Conservation (phyloP, 2,888 invertebrate genomes). For the Germaria angustata region DNA sequence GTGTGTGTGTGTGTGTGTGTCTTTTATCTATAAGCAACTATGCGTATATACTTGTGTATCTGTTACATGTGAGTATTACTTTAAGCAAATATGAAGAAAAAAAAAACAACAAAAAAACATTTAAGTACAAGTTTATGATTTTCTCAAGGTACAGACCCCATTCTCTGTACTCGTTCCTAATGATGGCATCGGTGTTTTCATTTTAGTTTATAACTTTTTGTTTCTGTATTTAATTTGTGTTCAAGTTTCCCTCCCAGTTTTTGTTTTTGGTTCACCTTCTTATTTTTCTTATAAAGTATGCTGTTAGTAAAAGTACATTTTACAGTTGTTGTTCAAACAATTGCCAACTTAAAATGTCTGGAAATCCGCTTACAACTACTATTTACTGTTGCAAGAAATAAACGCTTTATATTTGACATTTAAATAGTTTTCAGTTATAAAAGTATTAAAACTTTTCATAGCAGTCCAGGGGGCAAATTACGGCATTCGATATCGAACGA, state of each 20-base stretch:
- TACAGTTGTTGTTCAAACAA: slow-evolving; percentile 21
- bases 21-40: slow-evolving; percentile 40
- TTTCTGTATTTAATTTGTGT: slow-evolving; percentile 34
- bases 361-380: no score
- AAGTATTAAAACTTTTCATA: no score
- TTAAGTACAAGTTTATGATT: slow-evolving; percentile 32
- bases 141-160: slow-evolving; percentile 54
- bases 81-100: background rate
- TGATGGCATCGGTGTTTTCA: slow-evolving; percentile 42
- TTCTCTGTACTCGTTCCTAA: slow-evolving; percentile 38
- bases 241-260: slow-evolving; percentile 48
- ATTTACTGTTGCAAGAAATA: no score
- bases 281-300: no score
- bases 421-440: background rate
- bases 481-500: no score
- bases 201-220: slow-evolving; percentile 44
- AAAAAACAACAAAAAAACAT: background rate
- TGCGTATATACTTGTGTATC: slow-evolving; percentile 28
- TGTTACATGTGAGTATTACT: slow-evolving; percentile 11
- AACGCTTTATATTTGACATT: no score
- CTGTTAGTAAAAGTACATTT: slow-evolving; percentile 47
- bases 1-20: background rate
- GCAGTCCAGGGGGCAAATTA: no score
- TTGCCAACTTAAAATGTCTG: no score
- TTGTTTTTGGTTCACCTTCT: background rate